Percentiles rank a stretch among this genome's conserved stretches.
Evolutionary conservation across 2,113 vertebrate genomes (phyloP).

Genomic region (Heterochromis multidens): DNA sequence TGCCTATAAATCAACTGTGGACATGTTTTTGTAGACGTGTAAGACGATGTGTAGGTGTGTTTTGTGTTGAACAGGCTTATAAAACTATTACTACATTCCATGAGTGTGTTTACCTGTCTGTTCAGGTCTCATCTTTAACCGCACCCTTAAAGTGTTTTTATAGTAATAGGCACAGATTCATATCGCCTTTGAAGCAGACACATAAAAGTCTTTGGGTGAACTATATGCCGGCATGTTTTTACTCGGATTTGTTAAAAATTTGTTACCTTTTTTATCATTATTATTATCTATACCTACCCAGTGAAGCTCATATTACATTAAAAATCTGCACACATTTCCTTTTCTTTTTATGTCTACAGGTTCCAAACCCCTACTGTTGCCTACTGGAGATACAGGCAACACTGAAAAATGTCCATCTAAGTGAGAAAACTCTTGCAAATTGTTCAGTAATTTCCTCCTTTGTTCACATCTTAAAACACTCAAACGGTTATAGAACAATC

Average conservation of each 20-base stretch:
- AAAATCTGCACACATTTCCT: not conserved
- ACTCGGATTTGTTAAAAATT: not conserved
- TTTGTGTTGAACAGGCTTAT: constrained; percentile 42
- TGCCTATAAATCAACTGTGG: constrained; percentile 42
- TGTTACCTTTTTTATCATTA: not conserved
- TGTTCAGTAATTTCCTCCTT: not conserved
- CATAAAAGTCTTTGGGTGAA: not conserved
- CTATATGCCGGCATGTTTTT: not conserved
- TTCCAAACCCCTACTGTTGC: not conserved
- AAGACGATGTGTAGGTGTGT: constrained; percentile 42
- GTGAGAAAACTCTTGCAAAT: not conserved
- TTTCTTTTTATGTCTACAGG: not conserved
- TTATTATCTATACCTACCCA: not conserved
- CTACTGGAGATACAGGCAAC: not conserved
- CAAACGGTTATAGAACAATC: constrained; percentile 26
- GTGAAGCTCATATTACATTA: not conserved
- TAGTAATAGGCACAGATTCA: constrained; percentile 8
- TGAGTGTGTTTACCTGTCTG: constrained; percentile 52
- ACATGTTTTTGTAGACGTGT: constrained; percentile 34
- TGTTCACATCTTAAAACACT: constrained; percentile 28
- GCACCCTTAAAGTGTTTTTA: constrained; percentile 43
- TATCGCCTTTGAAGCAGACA: not conserved
- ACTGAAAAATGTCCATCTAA: not conserved
- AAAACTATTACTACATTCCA: constrained; percentile 66
- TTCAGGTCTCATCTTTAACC: constrained; percentile 43